Evolutionary conservation across 1,140 invertebrate genomes (phyloP).

Genomic region (Meloidogyne chitwoodi): DNA sequence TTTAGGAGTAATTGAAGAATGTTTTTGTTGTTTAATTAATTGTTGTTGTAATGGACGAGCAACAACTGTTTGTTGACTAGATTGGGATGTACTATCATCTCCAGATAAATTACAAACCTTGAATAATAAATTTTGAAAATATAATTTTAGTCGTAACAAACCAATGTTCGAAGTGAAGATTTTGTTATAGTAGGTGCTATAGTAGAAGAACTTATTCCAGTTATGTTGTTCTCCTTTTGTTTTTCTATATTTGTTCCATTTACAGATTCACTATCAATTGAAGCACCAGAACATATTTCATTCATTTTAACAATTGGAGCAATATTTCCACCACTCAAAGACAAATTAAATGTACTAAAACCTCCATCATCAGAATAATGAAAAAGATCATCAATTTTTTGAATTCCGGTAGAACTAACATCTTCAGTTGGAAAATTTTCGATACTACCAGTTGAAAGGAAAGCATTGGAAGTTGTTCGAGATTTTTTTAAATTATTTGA

Average conservation of each 20-base stretch:
- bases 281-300: constrained; percentile 53
- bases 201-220: not conserved
- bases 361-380: constrained; percentile 23
- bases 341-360: constrained; percentile 20
- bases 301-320: constrained; percentile 53
- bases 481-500: constrained; percentile 39
- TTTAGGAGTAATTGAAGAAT: not conserved
- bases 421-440: not conserved
- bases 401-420: constrained; percentile 12
- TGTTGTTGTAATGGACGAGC: constrained; percentile 8
- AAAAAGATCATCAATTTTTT: constrained; percentile 37
- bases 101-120: constrained; percentile 4
- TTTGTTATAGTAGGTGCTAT: not conserved
- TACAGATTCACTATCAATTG: constrained; percentile 43
- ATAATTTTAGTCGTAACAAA: not conserved
- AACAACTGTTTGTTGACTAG: constrained; percentile 56
- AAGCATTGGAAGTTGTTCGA: constrained; percentile 20
- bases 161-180: constrained; percentile 1
- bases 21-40: constrained; percentile 3
- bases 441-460: not conserved
- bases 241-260: not conserved
- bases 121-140: not conserved
- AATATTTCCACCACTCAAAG: constrained; percentile 1
- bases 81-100: constrained; percentile 40
- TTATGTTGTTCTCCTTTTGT: not conserved